Base-by-base conservation (phyloP, 2,888 invertebrate species). In the Lamellibrachia satsuma region DNA sequence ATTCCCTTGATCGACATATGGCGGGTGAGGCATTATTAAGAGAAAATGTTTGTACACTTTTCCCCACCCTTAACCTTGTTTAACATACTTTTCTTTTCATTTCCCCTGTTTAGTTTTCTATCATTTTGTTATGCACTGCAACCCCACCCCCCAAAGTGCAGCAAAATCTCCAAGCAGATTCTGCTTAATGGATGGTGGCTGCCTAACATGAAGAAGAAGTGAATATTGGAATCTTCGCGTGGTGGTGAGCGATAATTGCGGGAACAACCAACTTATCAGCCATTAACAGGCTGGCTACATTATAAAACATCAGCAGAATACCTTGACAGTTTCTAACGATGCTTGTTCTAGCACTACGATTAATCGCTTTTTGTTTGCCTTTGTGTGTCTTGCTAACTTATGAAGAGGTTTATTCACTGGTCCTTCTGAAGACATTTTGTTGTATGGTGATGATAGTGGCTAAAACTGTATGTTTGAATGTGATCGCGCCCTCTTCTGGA, bases 311-410 rank as follows among this genome's bases (percentile, higher is more conserved):
- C 39, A 15, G 39, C 91, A 52, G n/a, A 93, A 95, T 96, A 99
- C 99, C 97, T 99, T 99, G 0, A 99, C 99, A 91, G 98, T 98
- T 97, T 99, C 99, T 92, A 99, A 97, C 95, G 99, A 99, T 4
- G 99, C 99, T 93, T 98, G 98, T 97, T 99, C 99, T 92, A 99
- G 97, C 93, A 99, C 97, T 90, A 99, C 97, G 94, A 99, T 98
- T 51, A 99, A 97, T 92, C 99, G 98, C 96, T 99, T 98, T 95
- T 98, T 98, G 96, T 98, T 98, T 95, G 98, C 98, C 95, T 98
- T 97, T 91, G 98, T 97, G 94, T 98, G 98, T 52, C 15, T 55
- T 91, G 91, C 91, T 52, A 91, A 51, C 27, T 57, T 91, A 91
- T 91, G 91, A 51, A 91, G 55, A 91, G 91, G 91, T 52, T 91